Conservation (phyloP, 2,888 invertebrate species). For the Brachypalpus laphriformis region DNA sequence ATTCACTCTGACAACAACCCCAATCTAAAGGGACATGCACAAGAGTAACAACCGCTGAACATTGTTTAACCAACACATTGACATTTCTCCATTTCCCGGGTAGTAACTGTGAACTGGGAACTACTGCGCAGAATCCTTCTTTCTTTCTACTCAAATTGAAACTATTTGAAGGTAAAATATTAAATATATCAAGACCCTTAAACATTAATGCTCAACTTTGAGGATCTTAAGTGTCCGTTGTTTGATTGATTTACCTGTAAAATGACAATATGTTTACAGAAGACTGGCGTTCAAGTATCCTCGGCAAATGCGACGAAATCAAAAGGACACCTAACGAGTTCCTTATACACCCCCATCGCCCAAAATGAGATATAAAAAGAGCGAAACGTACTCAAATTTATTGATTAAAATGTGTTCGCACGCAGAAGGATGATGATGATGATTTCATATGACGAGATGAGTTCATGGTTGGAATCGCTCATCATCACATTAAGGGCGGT, state of each 20-base stretch:
- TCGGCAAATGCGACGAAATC: not conserved
- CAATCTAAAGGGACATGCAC: slow-evolving; percentile 35
- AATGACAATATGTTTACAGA: not conserved
- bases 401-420: slow-evolving; percentile 37
- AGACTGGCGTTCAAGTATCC: slow-evolving; percentile 28
- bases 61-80: slow-evolving; percentile 47
- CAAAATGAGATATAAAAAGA: not conserved
- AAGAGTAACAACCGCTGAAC: slow-evolving; percentile 40
- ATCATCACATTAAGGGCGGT: not conserved
- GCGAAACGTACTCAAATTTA: slow-evolving; percentile 43
- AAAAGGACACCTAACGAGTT: too few relatives aligned
- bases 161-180: not conserved
- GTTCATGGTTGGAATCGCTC: slow-evolving; percentile 36
- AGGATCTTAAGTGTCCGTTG: not conserved
- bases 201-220: not conserved
- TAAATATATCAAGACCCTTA: not conserved
- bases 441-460: slow-evolving; percentile 47
- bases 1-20: slow-evolving; percentile 25
- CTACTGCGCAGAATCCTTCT: slow-evolving; percentile 35
- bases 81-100: slow-evolving; percentile 31
- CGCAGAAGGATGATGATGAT: not conserved
- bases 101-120: slow-evolving; percentile 34
- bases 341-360: not conserved
- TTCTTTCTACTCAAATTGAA: not conserved
- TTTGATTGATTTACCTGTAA: slow-evolving; percentile 11